Conservation (phyloP, 2,888 invertebrate genomes). For the Leptinotarsa rubiginosa region DNA sequence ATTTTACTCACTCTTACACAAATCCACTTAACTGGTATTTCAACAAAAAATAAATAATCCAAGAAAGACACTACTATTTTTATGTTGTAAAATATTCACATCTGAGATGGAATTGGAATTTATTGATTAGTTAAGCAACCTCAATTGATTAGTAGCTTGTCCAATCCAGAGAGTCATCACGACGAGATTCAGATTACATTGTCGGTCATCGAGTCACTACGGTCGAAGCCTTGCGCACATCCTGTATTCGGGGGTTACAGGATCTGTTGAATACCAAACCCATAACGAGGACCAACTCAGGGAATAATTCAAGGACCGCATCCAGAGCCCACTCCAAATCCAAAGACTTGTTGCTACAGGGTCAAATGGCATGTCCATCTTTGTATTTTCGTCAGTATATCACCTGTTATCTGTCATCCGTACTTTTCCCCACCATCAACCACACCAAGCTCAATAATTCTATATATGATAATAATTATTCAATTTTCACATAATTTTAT, state of each 20-base stretch:
- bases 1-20: constrained; percentile 2
- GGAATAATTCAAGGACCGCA: no score
- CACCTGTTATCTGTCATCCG: no score
- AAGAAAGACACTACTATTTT: neutral
- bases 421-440: no score
- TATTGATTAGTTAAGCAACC: constrained; percentile 6
- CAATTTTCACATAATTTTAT: no score
- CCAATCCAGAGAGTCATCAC: neutral
- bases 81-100: neutral
- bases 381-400: no score
- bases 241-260: neutral
- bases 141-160: neutral
- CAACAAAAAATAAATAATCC: neutral
- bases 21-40: constrained; percentile 4
- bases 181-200: neutral
- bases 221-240: neutral
- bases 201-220: neutral
- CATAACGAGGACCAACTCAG: no score
- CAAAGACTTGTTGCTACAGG: no score
- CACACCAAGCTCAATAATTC: no score
- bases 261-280: neutral
- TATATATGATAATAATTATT: no score
- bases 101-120: neutral
- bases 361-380: no score
- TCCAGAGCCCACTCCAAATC: no score